Conservation (phyloP, 2,888 invertebrate species). For the Thyatira batis region DNA sequence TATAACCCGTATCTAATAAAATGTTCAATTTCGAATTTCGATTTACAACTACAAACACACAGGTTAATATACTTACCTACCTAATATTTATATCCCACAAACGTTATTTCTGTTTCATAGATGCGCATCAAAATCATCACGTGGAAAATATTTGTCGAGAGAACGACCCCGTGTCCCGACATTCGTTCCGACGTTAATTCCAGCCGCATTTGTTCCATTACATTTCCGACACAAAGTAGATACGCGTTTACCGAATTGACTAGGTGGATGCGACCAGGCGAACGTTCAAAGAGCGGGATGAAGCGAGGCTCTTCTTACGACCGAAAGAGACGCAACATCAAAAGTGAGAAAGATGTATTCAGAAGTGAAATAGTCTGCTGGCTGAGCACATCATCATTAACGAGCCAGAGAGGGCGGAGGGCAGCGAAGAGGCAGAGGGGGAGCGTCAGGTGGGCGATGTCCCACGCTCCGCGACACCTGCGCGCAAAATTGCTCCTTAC, state of each 20-base stretch:
- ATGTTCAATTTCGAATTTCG: no score
- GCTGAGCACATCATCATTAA: constrained; percentile 91
- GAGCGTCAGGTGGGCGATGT: constrained; percentile 81
- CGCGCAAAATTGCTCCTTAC: constrained; percentile 73
- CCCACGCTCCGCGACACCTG: constrained; percentile 78
- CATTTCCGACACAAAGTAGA: constrained; percentile 83
- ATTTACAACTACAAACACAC: constrained; percentile 15
- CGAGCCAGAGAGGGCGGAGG: constrained; percentile 85
- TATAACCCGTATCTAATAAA: background rate
- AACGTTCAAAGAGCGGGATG: constrained; percentile 62
- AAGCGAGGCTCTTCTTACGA: constrained; percentile 44
- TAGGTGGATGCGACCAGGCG: constrained; percentile 81
- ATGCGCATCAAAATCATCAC: constrained; percentile 77
- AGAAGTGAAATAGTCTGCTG: constrained; percentile 89
- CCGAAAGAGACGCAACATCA: constrained; percentile 68
- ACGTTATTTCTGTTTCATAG: constrained; percentile 66
- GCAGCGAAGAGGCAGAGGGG: constrained; percentile 83
- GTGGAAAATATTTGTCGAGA: constrained; percentile 78
- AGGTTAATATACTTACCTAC: no score
- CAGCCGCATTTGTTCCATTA: constrained; percentile 83
- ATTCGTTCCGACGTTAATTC: constrained; percentile 81
- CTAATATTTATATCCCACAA: constrained; percentile 46
- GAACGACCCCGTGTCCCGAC: constrained; percentile 78
- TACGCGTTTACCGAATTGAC: constrained; percentile 82
- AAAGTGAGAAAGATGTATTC: constrained; percentile 84